Base-by-base conservation (phyloP, 2,797 vertebrate species). In the Ciconia nigra region DNA sequence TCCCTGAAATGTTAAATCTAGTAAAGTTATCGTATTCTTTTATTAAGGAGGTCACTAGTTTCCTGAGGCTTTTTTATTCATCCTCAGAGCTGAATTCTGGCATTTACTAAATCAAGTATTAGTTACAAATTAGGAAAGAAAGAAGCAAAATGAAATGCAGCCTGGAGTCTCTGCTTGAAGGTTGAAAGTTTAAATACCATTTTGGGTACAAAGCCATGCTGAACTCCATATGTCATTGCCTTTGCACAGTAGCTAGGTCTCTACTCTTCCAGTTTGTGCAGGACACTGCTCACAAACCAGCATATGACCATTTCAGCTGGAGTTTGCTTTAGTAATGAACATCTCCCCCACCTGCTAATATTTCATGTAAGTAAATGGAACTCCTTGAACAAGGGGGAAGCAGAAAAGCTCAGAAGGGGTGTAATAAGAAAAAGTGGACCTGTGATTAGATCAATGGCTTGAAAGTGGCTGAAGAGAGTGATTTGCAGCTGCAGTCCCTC, bases 71-170 rank as follows among this genome's bases (percentile, higher is more conserved):
- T 90, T 97, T 93, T 93, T 78, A 95, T 97, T 96, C 96, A 92
- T 95, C 84, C 59, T 93, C 33, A 57, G 49, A 87, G 76, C 8
- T 81, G 65, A 98, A 95, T 57, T 33, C 52, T 96, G 93, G 83
- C 95, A 95, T 98, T 98, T 97, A 87, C 89, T 97, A 96, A 97
- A 98, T 97, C 78, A 94, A 96, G 87, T 71, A 73, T 92, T 86
- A 83, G 87, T 94, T 97, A 90, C 77, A 97, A 97, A 97, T 97
- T 94, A 94, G 41, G 41, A 66, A 96, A 93, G 72, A 87, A 82
- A 83, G 87, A 81, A 92, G 51, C 44, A 89, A 88, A 96, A 79
- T 84, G 77, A 96, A 77, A 95, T 55, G 41, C 61, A 91, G 51
- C 66, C 83, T 80, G 69, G 52, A 93, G 89, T 89, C 76, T 94